phyloP scores from a whole-genome alignment of 2,113 vertebrate species.

The cat (Felis catus) region DNA sequence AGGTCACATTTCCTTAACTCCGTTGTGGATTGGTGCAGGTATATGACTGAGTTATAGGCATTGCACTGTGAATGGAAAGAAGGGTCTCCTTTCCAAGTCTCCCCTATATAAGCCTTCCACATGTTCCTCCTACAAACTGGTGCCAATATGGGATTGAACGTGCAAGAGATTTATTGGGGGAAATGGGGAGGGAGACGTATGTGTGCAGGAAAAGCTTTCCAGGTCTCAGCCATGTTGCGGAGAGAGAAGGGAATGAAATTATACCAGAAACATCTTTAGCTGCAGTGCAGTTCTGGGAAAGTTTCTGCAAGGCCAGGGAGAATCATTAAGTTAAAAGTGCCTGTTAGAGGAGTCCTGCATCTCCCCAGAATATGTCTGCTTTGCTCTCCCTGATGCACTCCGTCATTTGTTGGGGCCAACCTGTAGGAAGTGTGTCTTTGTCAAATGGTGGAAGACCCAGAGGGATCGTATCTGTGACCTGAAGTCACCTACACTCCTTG shows the following conservation, averaged over 20 bases:
- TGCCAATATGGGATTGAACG: neutral
- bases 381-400: neutral
- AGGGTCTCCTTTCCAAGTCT: neutral
- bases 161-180: neutral
- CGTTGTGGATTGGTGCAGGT: neutral
- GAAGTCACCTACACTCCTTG: no score
- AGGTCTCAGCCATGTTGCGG: neutral
- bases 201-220: neutral
- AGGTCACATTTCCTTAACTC: neutral
- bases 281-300: neutral
- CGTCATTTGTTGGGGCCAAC: neutral
- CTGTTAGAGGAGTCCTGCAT: neutral
- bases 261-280: neutral
- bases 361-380: neutral
- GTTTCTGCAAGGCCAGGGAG: neutral
- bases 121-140: neutral
- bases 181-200: neutral
- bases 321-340: neutral
- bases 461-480: neutral
- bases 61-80: neutral
- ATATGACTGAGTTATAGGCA: no score
- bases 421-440: neutral
- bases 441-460: neutral
- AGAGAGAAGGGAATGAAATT: neutral
- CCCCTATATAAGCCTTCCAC: neutral